Percentiles rank a stretch among this genome's conserved stretches.
Evolutionary conservation across 2,113 vertebrate species (phyloP).

Genomic region (Tachuris rubrigastra): DNA sequence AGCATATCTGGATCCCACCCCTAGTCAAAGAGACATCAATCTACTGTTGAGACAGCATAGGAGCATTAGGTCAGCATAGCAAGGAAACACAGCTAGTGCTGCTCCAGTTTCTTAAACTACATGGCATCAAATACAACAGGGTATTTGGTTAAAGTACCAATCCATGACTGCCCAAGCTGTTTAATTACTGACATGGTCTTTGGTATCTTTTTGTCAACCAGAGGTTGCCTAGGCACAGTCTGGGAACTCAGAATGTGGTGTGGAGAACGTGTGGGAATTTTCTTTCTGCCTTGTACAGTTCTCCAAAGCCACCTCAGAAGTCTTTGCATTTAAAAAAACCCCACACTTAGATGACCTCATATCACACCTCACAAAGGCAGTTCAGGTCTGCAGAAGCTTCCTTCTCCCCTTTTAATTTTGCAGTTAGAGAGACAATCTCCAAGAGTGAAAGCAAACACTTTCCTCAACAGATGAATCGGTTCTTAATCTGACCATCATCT

Average conservation of each 20-base stretch:
- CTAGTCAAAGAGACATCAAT: neutral
- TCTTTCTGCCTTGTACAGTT: neutral
- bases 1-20: neutral
- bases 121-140: neutral
- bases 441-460: neutral
- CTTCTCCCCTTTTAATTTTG: neutral
- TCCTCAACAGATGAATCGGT: neutral
- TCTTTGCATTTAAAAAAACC: neutral
- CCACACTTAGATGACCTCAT: neutral
- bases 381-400: neutral
- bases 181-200: neutral
- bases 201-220: neutral
- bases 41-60: neutral
- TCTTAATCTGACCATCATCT: neutral
- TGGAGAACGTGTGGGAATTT: accelerated
- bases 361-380: neutral
- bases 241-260: neutral
- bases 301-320: neutral
- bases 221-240: neutral
- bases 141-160: neutral
- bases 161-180: neutral
- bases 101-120: neutral
- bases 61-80: neutral
- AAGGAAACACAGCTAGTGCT: neutral
- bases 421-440: neutral